These are phyloP conservation scores for Lordiphosa mommai DNA, from an alignment of 1,140 invertebrate species.

Conservation along the genomic window DNA sequence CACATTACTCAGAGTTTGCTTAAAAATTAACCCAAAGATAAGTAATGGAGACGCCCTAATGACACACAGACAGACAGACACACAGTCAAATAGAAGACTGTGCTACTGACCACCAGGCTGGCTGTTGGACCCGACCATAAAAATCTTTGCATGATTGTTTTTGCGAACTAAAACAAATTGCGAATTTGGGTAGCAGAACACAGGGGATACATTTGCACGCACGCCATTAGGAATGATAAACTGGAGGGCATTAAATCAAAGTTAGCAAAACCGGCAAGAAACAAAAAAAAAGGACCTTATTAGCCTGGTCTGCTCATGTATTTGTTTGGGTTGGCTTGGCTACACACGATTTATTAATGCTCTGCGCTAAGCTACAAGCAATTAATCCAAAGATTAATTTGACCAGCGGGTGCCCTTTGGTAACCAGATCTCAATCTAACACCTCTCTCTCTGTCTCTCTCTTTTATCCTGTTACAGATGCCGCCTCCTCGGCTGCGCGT, in stretches of 20 bases:
- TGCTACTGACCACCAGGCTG: slow-evolving; percentile 13
- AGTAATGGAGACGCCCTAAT: slow-evolving; percentile 31
- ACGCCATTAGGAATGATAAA: slow-evolving; percentile 75
- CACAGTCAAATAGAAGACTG: neutral
- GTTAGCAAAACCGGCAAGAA: slow-evolving; percentile 51
- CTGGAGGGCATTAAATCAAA: slow-evolving; percentile 73
- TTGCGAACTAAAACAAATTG: slow-evolving; percentile 63
- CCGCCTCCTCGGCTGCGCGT: slow-evolving; percentile 16
- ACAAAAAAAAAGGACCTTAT: slow-evolving; percentile 51
- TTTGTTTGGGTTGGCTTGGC: slow-evolving; percentile 15
- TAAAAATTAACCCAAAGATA: slow-evolving; percentile 58
- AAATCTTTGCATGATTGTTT: slow-evolving; percentile 66
- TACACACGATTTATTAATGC: slow-evolving; percentile 68
- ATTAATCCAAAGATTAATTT: slow-evolving; percentile 79
- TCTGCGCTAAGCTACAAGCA: slow-evolving; percentile 73
- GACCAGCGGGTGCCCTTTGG: slow-evolving; percentile 59
- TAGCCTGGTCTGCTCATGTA: slow-evolving; percentile 33
- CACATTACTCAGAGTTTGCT: slow-evolving; percentile 48
- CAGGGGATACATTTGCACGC: slow-evolving; percentile 62
- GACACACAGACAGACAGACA: slow-evolving; percentile 16
- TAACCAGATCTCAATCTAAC: slow-evolving; percentile 46
- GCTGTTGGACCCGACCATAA: slow-evolving; percentile 24
- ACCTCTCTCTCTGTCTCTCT: slow-evolving; percentile 10
- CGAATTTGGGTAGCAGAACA: slow-evolving; percentile 30
- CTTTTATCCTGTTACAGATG: slow-evolving; percentile 35